Evolutionary conservation across 2,888 invertebrate species (phyloP).

Genomic region (Siphlonurus alternatus): DNA sequence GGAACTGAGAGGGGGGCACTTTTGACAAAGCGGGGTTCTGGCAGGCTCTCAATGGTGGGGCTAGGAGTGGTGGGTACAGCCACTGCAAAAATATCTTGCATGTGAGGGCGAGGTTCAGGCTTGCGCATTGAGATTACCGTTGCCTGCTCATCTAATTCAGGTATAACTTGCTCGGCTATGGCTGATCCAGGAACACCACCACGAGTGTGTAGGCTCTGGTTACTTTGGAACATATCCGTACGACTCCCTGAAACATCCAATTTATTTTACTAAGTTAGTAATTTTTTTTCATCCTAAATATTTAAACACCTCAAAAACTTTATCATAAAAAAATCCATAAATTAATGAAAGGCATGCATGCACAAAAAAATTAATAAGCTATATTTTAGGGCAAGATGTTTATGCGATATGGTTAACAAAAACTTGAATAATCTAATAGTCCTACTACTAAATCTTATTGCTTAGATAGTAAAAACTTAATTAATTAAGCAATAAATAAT

Average conservation of each 20-base stretch:
- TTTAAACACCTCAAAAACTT: too few species aligned
- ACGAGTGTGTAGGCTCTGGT: neutral
- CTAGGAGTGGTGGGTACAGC: neutral
- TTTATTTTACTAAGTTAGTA: neutral
- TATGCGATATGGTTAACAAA: too few species aligned
- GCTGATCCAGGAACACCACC: slow-evolving; percentile 26
- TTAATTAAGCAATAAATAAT: too few species aligned
- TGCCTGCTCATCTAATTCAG: slow-evolving; percentile 53
- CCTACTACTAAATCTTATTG: too few species aligned
- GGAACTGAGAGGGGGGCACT: neutral
- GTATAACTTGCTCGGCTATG: slow-evolving; percentile 51
- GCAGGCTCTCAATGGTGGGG: neutral
- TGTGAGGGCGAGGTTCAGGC: slow-evolving; percentile 13
- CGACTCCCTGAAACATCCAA: neutral
- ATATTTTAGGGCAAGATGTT: too few species aligned
- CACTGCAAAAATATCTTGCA: slow-evolving; percentile 7
- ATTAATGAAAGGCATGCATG: too few species aligned
- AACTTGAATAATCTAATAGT: too few species aligned
- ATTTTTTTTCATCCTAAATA: too few species aligned
- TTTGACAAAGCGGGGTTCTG: neutral
- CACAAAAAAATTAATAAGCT: too few species aligned
- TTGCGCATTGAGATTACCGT: slow-evolving; percentile 56
- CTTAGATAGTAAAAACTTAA: too few species aligned
- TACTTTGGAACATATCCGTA: neutral
- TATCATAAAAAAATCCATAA: too few species aligned